phyloP scores from a whole-genome alignment of 2,888 invertebrate species.

The Pristionchus exspectatus region DNA sequence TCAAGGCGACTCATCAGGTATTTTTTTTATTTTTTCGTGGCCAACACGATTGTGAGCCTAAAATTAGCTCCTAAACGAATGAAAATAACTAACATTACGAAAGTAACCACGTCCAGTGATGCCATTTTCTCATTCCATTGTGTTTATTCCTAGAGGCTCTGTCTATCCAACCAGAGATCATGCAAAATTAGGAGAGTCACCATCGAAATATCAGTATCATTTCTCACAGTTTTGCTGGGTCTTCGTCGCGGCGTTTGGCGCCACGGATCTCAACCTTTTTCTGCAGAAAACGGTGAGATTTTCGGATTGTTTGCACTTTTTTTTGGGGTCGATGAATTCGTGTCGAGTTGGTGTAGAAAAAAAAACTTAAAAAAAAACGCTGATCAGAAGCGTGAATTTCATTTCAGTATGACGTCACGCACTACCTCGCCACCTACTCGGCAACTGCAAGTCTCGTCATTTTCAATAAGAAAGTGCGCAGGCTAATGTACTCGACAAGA shows the following conservation, averaged over 20 bases:
- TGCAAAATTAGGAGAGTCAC: background rate
- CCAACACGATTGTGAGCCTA: background rate
- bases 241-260: background rate
- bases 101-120: background rate
- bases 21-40: background rate
- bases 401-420: background rate
- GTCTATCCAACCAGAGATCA: background rate
- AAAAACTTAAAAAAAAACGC: no score
- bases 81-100: background rate
- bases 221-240: conserved; percentile 38
- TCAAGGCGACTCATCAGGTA: background rate
- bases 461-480: background rate
- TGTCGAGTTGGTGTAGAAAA: no score
- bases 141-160: background rate
- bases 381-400: background rate
- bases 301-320: background rate
- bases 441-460: background rate
- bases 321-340: background rate
- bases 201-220: background rate
- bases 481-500: background rate
- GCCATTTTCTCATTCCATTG: background rate
- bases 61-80: background rate
- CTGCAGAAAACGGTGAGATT: conserved; percentile 14
- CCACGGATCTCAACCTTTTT: background rate
- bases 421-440: background rate